phyloP scores from a whole-genome alignment of 2,888 invertebrate genomes.

The Euzophera pinguis region DNA sequence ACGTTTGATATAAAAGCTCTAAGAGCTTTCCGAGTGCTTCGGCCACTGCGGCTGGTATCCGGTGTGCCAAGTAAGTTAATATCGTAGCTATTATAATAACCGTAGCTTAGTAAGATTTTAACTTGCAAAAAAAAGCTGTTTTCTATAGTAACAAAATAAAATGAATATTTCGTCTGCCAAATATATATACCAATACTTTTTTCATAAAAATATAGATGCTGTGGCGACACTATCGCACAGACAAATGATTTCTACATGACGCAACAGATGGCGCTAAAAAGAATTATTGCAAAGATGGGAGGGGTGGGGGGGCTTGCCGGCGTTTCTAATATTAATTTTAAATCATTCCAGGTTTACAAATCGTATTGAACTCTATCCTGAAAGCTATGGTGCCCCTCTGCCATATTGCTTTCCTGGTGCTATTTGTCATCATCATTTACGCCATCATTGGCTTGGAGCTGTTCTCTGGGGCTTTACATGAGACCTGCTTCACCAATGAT shows the following conservation, averaged over 20 bases:
- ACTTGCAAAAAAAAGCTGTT: no score
- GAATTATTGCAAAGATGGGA: no score
- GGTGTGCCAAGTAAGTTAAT: constrained; percentile 97
- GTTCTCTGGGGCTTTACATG: constrained; percentile 97
- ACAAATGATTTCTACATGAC: no score
- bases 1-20: constrained; percentile 99
- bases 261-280: no score
- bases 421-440: constrained; percentile 99
- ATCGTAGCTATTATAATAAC: no score
- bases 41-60: constrained; percentile 98
- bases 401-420: constrained; percentile 98
- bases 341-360: constrained; percentile 93
- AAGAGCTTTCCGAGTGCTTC: constrained; percentile 97
- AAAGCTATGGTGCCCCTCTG: constrained; percentile 99
- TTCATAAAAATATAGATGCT: no score
- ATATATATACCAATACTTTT: no score
- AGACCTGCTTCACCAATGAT: constrained; percentile 89
- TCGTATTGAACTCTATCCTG: constrained; percentile 98
- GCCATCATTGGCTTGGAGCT: constrained; percentile 99
- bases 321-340: constrained; percentile 20
- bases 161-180: no score
- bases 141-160: no score
- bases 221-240: no score
- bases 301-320: no score
- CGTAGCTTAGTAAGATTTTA: no score